Base-by-base conservation (phyloP, 2,888 invertebrate species). In the Sussaba pulchella region DNA sequence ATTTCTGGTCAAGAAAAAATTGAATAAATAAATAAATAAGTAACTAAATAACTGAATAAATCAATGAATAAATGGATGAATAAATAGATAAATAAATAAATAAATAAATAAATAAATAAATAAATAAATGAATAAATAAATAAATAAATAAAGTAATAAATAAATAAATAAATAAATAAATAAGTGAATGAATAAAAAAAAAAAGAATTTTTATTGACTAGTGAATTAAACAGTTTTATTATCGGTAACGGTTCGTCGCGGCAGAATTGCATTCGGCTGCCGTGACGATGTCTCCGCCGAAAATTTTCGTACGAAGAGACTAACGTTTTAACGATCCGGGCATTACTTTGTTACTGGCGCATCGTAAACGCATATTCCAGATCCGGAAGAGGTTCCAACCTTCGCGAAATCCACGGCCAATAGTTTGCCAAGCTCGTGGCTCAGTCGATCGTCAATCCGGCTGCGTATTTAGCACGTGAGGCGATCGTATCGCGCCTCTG, bases 291-390 rank as follows among this genome's bases (percentile, higher is more conserved):
- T 19, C 17, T 54, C 54, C 57, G 57, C 39, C 31, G 43, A 71
- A 39, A 10, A 66, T 77, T 31, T 31, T 6, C 71, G 71, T 64
- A 77, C 64, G 64, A 61, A 41, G 43, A 64, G 43, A 64, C 36
- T 47, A 52, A 64, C 54, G 39, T 39, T 77, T 77, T 31, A 71
- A 77, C 67, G 67, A 69, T 45, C 19, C 57, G 47, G 47, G 47
- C 77, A 71, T 71, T 71, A 77, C 64, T 77, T 77, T 77, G 77
- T 77, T 59, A 71, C 70, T 77, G 77, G 64, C 39, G 59, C 64
- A 57, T 77, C 77, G 77, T 77, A 77, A 77, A 71, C 26, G 77
- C 64, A 71, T 77, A 77, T 77, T 71, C 64, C 77, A 77, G 64
- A 71, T 77, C 71, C 70, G 77, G 70, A 71, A 77, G 77, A 47